Percentiles rank a stretch among this genome's conserved stretches.
Conservation (phyloP, 53 echinoderm and acorn worm genomes). For the Patiria pectinifera region DNA sequence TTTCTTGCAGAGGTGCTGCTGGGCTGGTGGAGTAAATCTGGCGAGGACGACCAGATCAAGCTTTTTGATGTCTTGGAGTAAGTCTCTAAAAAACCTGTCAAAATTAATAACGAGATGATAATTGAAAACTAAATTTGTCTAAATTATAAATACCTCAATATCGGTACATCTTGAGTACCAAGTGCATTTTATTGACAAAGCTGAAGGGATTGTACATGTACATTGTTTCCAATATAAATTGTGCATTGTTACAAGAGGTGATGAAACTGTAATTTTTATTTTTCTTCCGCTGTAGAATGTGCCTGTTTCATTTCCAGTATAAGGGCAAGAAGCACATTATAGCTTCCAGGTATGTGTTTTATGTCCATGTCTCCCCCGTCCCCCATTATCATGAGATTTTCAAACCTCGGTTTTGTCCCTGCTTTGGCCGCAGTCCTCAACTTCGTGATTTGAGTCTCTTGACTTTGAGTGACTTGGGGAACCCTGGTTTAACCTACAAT, state of each 20-base stretch:
- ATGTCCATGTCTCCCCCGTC: background rate
- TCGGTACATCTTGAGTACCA: too few relatives aligned
- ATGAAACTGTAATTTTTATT: background rate
- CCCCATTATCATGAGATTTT: too few relatives aligned
- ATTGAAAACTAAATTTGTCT: too few relatives aligned
- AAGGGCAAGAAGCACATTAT: conserved; percentile 83
- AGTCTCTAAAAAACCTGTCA: conserved; percentile 44
- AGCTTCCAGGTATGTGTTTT: conserved; percentile 69
- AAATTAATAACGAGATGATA: too few relatives aligned
- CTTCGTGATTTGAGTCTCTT: too few relatives aligned
- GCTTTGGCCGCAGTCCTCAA: too few relatives aligned
- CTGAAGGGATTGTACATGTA: background rate
- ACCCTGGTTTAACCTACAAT: too few relatives aligned
- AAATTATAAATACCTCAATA: too few relatives aligned
- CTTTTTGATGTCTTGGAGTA: conserved; percentile 97
- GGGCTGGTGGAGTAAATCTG: conserved; percentile 95
- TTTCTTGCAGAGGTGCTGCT: conserved; percentile 88
- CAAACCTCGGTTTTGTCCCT: too few relatives aligned
- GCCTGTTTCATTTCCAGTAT: conserved; percentile 82
- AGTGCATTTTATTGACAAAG: background rate
- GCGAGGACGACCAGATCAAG: conserved; percentile 89
- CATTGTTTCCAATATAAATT: background rate
- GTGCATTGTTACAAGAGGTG: background rate
- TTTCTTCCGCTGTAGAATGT: conserved; percentile 54
- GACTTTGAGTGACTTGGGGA: too few relatives aligned